Conservation (phyloP, 2,113 vertebrate genomes). For the Donacobius atricapilla region DNA sequence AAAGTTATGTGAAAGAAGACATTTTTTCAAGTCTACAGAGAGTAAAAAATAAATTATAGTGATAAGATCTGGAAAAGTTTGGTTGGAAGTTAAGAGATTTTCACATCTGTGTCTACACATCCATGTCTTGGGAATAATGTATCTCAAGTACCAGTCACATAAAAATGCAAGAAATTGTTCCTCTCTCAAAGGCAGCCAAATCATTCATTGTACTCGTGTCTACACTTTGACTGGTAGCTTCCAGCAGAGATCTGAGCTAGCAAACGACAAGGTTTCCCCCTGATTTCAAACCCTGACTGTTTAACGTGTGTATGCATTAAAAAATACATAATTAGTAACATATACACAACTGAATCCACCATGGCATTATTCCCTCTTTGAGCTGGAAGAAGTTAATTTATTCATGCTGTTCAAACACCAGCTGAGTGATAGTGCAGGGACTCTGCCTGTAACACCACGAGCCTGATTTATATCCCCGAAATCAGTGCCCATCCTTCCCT, state of each 20-base stretch:
- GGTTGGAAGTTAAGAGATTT: constrained; percentile 79
- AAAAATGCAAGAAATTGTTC: constrained; percentile 71
- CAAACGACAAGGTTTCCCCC: neutral
- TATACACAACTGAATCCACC: neutral
- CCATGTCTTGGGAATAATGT: constrained; percentile 78
- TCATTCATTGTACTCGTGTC: constrained; percentile 43
- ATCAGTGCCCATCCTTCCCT: neutral
- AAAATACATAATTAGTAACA: neutral
- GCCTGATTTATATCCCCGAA: neutral
- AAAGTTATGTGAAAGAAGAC: constrained; percentile 76
- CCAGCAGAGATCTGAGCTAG: neutral
- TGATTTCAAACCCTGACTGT: neutral
- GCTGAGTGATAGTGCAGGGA: neutral
- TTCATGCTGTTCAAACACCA: neutral
- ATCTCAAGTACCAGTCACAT: constrained; percentile 72
- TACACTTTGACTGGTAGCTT: constrained; percentile 39
- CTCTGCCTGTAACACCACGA: neutral
- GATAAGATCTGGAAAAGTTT: constrained; percentile 85
- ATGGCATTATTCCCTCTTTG: neutral
- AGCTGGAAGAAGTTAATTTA: neutral
- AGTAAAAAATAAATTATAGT: constrained; percentile 82
- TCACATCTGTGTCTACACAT: constrained; percentile 90
- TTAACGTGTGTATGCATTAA: neutral
- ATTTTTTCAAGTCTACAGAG: constrained; percentile 73
- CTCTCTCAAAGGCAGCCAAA: constrained; percentile 57